phyloP scores from a whole-genome alignment of 2,888 invertebrate genomes.

The Euphydryas editha region DNA sequence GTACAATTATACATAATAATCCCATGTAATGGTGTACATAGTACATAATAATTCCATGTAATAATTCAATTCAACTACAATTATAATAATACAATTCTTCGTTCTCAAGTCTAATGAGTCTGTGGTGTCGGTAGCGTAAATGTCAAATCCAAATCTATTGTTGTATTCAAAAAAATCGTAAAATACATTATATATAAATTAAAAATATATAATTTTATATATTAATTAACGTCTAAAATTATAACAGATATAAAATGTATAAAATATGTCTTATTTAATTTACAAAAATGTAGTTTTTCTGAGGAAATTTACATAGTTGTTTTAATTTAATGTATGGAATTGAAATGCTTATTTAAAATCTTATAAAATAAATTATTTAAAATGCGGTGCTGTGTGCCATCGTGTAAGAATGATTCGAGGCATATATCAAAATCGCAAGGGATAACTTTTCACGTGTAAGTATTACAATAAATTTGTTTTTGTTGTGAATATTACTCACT shows the following conservation, averaged over 20 bases:
- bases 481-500: neutral
- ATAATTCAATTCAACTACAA: too few relatives aligned
- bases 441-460: slow-evolving; percentile 74
- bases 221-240: too few relatives aligned
- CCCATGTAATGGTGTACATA: too few relatives aligned
- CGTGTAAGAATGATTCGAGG: slow-evolving; percentile 69
- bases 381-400: slow-evolving; percentile 70
- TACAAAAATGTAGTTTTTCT: neutral
- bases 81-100: too few relatives aligned
- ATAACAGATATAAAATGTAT: too few relatives aligned
- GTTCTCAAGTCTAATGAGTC: too few relatives aligned
- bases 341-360: neutral
- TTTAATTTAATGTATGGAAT: neutral
- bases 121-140: too few relatives aligned
- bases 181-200: neutral
- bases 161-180: neutral
- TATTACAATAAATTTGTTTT: slow-evolving; percentile 30
- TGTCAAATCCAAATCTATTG: too few relatives aligned
- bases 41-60: too few relatives aligned
- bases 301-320: neutral
- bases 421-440: slow-evolving; percentile 64
- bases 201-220: too few relatives aligned
- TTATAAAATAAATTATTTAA: slow-evolving; percentile 34
- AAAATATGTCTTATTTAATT: neutral
- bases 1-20: too few relatives aligned